Base-by-base conservation (phyloP, 2,888 invertebrate species). In the Psylliodes chrysocephalus region DNA sequence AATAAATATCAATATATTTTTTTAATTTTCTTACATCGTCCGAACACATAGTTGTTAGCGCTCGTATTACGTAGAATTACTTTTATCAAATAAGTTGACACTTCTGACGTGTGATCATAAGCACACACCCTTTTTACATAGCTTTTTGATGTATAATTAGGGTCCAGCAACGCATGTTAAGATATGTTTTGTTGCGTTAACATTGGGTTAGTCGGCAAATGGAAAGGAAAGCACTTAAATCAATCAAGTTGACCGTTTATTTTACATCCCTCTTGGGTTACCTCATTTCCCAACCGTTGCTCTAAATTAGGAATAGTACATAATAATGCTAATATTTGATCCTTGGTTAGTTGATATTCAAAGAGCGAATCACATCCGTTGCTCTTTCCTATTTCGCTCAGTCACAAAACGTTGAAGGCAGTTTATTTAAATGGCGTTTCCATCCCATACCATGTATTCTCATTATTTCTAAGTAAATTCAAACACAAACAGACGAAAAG, bases 301-400 rank as follows among this genome's bases (percentile, higher is more conserved):
- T 25, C 46, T 46, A 22, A 44, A 46, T 46, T 22, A 46, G 46
- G 46, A 46, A 19, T 46, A 46, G 22, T 22, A 46, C 12, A 19
- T 22, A 46, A 46, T 46, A 46, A 46, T 46, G 46, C 22, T 46
- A 46, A 46, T 46, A 46, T 22, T 44, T 44, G 18, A 19, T 19
- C 44, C 44, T 44, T 44, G 18, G 44, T 44, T 44, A 44, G 44
- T 44, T 44, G 17, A 44, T 44, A 44, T 44, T 44, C 18, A 44
- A 44, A 17, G 17, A 44, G 44, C 44, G 44, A 44, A 44, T 44
- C 44, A 44, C 17, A 19, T 44, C 44, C 19, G 44, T n/a, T 44
- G 44, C 44, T 44, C 44, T 15, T 44, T 44, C 19, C 46, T 12
- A 44, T 46, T 46, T 46, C 22, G 14, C 14, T 14, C 14, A 38